Percentiles rank a stretch among this genome's conserved stretches.
phyloP scores from a whole-genome alignment of 2,797 vertebrate species.

The Gallirallus australis region DNA sequence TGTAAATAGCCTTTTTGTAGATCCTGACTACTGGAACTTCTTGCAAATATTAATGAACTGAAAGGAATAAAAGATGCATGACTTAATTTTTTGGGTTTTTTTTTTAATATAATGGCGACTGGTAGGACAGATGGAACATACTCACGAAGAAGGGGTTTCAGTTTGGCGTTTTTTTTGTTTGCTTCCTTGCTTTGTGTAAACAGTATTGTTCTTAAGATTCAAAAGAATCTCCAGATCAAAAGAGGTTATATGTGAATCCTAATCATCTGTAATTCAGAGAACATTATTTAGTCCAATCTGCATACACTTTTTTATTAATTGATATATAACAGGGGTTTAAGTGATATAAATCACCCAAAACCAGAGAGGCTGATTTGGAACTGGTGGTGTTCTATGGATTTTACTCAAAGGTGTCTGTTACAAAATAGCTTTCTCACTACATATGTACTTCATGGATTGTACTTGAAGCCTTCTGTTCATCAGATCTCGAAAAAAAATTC shows the following conservation, averaged over 20 bases:
- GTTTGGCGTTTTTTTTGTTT: not conserved
- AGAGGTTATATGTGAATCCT: not conserved
- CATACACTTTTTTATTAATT: not conserved
- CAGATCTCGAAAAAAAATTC: not conserved
- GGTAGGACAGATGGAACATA: not conserved
- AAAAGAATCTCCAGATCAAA: not conserved
- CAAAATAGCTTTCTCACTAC: not conserved
- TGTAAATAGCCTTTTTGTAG: not conserved
- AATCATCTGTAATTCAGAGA: not conserved
- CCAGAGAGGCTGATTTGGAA: not conserved
- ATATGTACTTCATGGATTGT: not conserved
- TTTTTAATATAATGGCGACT: not conserved
- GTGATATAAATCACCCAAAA: not conserved
- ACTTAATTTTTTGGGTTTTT: not conserved
- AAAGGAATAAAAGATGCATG: not conserved
- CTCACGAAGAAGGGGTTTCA: not conserved
- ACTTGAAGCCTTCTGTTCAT: conserved; percentile 12
- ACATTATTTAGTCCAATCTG: not conserved
- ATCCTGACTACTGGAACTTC: not conserved
- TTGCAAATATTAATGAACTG: not conserved
- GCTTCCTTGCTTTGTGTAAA: not conserved
- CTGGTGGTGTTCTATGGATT: not conserved
- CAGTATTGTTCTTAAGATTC: not conserved
- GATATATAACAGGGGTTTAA: not conserved
- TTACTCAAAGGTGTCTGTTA: not conserved